Evolutionary conservation across 1,140 invertebrate species (phyloP).

Genomic region (Parasteatoda tepidariorum): DNA sequence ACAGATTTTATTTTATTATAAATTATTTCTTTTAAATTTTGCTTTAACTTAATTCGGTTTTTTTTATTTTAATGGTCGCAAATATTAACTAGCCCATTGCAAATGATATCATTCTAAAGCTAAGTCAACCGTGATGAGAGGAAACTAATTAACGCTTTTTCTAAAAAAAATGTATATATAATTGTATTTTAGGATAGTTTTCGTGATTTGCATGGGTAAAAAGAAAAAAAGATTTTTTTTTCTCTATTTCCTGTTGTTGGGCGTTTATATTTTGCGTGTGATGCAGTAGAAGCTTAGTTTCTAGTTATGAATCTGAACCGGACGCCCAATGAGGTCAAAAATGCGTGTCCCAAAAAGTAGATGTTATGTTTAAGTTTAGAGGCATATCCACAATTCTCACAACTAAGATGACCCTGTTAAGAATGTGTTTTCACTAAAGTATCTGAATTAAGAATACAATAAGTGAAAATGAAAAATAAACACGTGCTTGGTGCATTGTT

Average conservation of each 20-base stretch:
- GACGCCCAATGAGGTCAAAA: constrained; percentile 31
- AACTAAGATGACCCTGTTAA: background rate
- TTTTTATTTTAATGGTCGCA: no score
- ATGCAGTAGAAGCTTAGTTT: background rate
- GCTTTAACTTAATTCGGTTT: no score
- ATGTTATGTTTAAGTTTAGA: background rate
- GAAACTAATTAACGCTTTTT: no score
- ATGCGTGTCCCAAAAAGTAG: constrained; percentile 6
- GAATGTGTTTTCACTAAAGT: no score
- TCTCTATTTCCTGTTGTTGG: constrained; percentile 15
- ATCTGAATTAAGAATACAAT: background rate
- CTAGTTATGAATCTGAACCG: background rate
- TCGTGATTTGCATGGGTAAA: no score
- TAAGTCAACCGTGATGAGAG: no score
- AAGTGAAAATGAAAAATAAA: background rate
- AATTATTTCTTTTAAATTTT: no score
- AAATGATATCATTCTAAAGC: no score
- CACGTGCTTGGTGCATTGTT: background rate
- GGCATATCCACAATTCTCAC: background rate
- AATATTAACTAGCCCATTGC: no score
- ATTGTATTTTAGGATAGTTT: no score
- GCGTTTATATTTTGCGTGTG: background rate
- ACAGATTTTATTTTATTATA: no score
- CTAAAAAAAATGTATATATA: no score
- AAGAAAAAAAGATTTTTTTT: background rate